phyloP scores from a whole-genome alignment of 2,888 invertebrate species.

The Erebia epiphron region DNA sequence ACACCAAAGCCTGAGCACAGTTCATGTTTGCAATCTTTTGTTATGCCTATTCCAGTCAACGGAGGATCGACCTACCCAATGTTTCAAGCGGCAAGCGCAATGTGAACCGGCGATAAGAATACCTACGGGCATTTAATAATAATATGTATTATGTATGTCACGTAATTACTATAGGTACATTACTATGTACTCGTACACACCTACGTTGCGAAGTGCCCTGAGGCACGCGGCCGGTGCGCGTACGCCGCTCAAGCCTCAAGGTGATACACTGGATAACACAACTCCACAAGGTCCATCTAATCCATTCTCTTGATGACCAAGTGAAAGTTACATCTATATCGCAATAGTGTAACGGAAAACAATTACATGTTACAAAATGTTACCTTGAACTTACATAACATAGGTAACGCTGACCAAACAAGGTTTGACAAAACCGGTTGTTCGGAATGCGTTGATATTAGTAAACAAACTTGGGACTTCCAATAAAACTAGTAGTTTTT shows the following conservation, averaged over 20 bases:
- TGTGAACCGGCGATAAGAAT: no score
- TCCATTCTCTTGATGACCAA: slow-evolving; percentile 64
- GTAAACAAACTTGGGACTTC: slow-evolving; percentile 29
- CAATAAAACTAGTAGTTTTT: not conserved
- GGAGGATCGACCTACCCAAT: no score
- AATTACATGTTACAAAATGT: slow-evolving; percentile 5
- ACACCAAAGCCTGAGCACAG: no score
- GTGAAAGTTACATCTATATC: slow-evolving; percentile 60
- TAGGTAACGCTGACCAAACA: slow-evolving; percentile 8
- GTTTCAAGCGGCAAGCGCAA: no score
- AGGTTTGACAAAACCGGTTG: slow-evolving; percentile 20
- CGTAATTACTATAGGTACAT: not conserved
- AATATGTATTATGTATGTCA: no score
- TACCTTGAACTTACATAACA: not conserved
- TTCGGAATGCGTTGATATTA: slow-evolving; percentile 20
- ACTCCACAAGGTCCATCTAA: slow-evolving; percentile 65
- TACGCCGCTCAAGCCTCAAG: slow-evolving; percentile 58
- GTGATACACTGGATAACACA: slow-evolving; percentile 53
- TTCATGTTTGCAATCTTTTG: no score
- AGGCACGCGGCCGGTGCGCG: slow-evolving; percentile 39
- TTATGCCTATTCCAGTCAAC: no score
- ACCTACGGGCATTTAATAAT: no score
- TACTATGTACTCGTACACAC: not conserved
- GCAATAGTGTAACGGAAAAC: slow-evolving; percentile 36
- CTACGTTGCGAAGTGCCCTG: slow-evolving; percentile 9